These are phyloP conservation scores for Amphipyra berbera DNA, from an alignment of 2,888 invertebrate genomes.

Conservation along the genomic window DNA sequence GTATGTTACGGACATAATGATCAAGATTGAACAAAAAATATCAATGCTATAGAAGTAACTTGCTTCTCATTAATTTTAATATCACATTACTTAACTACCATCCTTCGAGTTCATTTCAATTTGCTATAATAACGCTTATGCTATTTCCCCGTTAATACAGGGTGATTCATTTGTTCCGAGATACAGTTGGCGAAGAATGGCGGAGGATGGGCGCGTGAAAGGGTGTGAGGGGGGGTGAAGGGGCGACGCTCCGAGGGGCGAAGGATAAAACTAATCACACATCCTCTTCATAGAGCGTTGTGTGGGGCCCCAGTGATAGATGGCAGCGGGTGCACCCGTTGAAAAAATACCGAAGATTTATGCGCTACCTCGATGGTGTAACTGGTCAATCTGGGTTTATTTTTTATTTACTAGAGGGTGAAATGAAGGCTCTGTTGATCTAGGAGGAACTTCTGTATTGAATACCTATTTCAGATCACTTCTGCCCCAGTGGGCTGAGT, in stretches of 20 bases:
- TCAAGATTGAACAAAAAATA: neutral
- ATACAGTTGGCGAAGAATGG: slow-evolving; percentile 75
- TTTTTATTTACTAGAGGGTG: neutral
- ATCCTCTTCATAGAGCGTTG: slow-evolving; percentile 75
- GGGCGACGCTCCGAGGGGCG: slow-evolving; percentile 67
- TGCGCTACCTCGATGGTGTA: slow-evolving; percentile 5
- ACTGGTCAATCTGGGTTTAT: neutral
- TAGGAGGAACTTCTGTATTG: too few species aligned
- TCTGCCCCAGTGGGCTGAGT: too few species aligned
- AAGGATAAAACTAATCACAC: slow-evolving; percentile 88
- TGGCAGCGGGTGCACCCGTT: slow-evolving; percentile 49
- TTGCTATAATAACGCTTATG: slow-evolving; percentile 64
- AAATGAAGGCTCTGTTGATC: too few species aligned
- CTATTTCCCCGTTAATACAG: slow-evolving; percentile 66
- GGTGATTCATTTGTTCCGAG: slow-evolving; percentile 77
- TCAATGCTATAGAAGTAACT: neutral
- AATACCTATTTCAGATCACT: too few species aligned
- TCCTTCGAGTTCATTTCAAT: slow-evolving; percentile 60
- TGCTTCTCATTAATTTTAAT: slow-evolving; percentile 13
- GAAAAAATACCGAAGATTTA: slow-evolving; percentile 29
- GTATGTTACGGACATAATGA: neutral
- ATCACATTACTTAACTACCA: slow-evolving; percentile 4
- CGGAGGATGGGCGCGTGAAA: slow-evolving; percentile 57
- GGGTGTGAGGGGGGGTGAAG: slow-evolving; percentile 54
- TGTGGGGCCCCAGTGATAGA: slow-evolving; percentile 45